Conservation (phyloP, 2,888 invertebrate species). For the Archips xylosteana region DNA sequence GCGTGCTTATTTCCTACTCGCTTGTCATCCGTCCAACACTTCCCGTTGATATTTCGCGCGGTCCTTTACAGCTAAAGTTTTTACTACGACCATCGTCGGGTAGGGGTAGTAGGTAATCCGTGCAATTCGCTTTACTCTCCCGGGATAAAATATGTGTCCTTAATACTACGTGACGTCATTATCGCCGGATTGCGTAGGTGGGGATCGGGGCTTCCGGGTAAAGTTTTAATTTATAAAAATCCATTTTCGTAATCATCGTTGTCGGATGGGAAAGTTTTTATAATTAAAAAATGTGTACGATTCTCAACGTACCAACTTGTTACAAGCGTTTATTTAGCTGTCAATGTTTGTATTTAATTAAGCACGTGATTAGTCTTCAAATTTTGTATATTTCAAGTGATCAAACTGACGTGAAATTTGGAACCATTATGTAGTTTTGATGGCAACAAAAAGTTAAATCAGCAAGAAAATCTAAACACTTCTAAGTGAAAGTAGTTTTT, state of each 20-base stretch:
- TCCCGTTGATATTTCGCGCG: conserved; percentile 19
- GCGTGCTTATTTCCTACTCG: conserved; percentile 17
- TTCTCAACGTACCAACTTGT: not conserved
- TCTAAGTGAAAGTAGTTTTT: too few relatives aligned
- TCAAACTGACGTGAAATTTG: too few relatives aligned
- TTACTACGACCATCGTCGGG: conserved; percentile 52
- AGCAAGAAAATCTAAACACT: too few relatives aligned
- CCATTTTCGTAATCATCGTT: conserved; percentile 20
- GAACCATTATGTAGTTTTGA: too few relatives aligned
- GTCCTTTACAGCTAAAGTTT: conserved; percentile 28
- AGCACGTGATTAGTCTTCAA: too few relatives aligned
- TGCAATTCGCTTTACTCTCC: conserved; percentile 75
- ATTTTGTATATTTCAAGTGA: too few relatives aligned
- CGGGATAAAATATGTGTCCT: conserved; percentile 64
- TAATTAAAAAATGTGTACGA: not conserved
- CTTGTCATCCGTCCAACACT: conserved; percentile 36
- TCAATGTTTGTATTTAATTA: too few relatives aligned
- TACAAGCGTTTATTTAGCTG: too few relatives aligned
- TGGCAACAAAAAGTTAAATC: too few relatives aligned
- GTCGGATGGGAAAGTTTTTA: not conserved
- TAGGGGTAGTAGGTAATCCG: conserved; percentile 61
- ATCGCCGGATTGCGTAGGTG: conserved; percentile 63
- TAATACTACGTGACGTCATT: conserved; percentile 77
- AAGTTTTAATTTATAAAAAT: conserved; percentile 51
- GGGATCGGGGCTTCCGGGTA: conserved; percentile 48